Evolutionary conservation across 1,140 invertebrate species (phyloP).

Genomic region (Philaenus spumarius): DNA sequence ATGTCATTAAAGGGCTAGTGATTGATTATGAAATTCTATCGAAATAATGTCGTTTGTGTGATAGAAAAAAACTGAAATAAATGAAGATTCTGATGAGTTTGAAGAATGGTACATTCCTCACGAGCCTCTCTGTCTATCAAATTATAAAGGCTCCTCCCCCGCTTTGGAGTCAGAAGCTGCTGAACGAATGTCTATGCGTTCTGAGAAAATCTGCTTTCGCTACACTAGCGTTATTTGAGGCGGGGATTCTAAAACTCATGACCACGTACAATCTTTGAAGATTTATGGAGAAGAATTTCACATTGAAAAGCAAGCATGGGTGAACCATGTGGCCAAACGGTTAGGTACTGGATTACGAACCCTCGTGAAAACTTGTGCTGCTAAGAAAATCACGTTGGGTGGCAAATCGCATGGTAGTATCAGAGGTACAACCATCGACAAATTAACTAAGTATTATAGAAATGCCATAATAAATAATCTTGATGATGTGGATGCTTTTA

Average conservation of each 20-base stretch:
- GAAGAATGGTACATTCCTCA: conserved; percentile 12
- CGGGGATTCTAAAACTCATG: conserved; percentile 28
- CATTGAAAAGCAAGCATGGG: too few species aligned
- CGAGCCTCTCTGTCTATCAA: conserved; percentile 9
- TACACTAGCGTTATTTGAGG: conserved; percentile 26
- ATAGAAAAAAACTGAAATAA: too few species aligned
- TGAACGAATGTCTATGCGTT: conserved; percentile 12
- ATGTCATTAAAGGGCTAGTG: too few species aligned
- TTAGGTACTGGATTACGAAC: conserved; percentile 24
- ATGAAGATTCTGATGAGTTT: too few species aligned
- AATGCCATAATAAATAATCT: neutral
- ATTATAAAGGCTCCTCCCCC: conserved; percentile 6
- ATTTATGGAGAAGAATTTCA: conserved; percentile 24
- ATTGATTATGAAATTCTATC: too few species aligned
- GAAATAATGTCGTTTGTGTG: too few species aligned
- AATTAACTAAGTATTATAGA: too few species aligned
- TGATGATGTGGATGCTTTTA: conserved; percentile 2
- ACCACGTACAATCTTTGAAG: conserved; percentile 23
- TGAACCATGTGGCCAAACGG: conserved; percentile 29
- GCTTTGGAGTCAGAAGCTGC: conserved; percentile 20
- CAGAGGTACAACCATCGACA: conserved; percentile 10
- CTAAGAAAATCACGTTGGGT: conserved; percentile 16
- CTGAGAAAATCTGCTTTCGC: too few species aligned
- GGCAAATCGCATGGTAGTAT: conserved; percentile 12
- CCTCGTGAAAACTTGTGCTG: conserved; percentile 12